Evolutionary conservation across 2,888 invertebrate species (phyloP), one percentile per base, ranked within the genome.

Genomic region (Nemoura dubitans): DNA sequence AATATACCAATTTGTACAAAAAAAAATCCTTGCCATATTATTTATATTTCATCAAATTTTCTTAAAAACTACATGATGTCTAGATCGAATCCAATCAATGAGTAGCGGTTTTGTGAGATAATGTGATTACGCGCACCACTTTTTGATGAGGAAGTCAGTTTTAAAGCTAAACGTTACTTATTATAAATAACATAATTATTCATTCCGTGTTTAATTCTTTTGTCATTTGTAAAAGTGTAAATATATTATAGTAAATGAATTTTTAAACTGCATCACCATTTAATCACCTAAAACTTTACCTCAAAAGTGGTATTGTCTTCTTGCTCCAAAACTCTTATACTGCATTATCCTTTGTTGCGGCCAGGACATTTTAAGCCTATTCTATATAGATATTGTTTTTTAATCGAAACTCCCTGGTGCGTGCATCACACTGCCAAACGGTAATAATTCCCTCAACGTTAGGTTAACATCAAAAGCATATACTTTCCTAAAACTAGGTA

Each of bases 141-240:
- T 59, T 59, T 59, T 59, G 59, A 59, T 59, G 59, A 59, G 2
- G 59, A 59, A 59, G 59, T 59, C 59, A 59, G 59, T 7, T 59
- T 59, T 59, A 59, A 59, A 59, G 21, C 59, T 59, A 59, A 59
- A 78, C 86, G 84, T 86, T 87, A 87, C 87, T 88, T 88, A 87
- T 87, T 27, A 78, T 78, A 78, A 78, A 78, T 78, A 78, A 26
- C 5, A 78, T 78, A 78, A 28, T 6, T 78, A 26, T 86, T 86
- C 86, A 88, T 84, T 86, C 43, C 81, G 87, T 88, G 86, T 87
- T 88, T 86, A 26, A 59, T 84, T 85, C 86, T 88, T 87, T 86
- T 88, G 88, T 88, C 86, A 88, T 88, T 88, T 88, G 88, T 87
- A 88, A 88, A 88, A 88, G 86, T 88, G 87, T 88, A 88, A 88